Percentiles rank a stretch among this genome's conserved stretches.
phyloP scores from a whole-genome alignment of 2,113 vertebrate genomes.

The Calonectris borealis region DNA sequence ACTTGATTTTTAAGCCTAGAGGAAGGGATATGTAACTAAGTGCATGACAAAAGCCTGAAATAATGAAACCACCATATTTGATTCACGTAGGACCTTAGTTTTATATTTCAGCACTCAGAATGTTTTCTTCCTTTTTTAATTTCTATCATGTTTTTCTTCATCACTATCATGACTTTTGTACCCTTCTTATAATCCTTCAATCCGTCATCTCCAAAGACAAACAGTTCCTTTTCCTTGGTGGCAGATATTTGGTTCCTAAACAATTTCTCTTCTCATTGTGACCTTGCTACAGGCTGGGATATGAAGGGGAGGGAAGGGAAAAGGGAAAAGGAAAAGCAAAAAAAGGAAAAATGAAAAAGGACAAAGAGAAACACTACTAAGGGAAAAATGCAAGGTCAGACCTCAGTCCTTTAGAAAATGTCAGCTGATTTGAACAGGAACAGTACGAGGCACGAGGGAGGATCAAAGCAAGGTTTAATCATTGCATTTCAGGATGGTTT shows the following conservation, averaged over 20 bases:
- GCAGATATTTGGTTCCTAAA: not conserved
- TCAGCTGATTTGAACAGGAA: not conserved
- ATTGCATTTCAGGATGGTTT: not conserved
- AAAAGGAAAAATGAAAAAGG: not conserved
- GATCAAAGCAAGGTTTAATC: not conserved
- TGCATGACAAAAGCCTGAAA: not conserved
- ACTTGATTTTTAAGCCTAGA: not conserved
- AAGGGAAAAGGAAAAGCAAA: not conserved
- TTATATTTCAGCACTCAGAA: not conserved
- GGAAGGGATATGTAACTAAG: not conserved
- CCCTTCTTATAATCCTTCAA: not conserved
- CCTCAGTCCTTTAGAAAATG: not conserved
- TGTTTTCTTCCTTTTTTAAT: not conserved
- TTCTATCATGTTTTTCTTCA: not conserved
- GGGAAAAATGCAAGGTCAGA: not conserved
- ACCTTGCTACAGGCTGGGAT: constrained; percentile 3
- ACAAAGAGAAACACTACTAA: not conserved
- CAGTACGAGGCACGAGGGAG: not conserved
- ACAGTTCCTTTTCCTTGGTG: not conserved
- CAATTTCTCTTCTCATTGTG: not conserved
- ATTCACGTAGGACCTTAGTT: not conserved
- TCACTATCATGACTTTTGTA: not conserved
- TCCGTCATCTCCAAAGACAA: not conserved
- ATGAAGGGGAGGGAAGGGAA: not conserved
- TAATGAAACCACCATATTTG: not conserved